A percentile compares a stretch with the other conserved stretches of the same genome.
Conservation (phyloP, 2,888 invertebrate species). For the Pogonocherus hispidulus region DNA sequence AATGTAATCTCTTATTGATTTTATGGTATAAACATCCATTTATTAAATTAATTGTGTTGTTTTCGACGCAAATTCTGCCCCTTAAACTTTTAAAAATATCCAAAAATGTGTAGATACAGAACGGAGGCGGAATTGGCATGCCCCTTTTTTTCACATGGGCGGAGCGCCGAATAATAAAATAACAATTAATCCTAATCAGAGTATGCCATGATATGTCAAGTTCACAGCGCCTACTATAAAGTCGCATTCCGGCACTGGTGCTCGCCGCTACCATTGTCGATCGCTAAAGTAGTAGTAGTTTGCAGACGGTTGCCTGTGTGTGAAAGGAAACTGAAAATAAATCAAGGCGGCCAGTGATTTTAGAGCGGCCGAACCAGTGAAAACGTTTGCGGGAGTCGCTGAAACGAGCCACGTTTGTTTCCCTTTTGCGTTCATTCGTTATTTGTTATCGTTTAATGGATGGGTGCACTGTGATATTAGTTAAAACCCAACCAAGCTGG, state of each 20-base stretch:
- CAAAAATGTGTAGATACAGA: too few relatives aligned
- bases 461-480: not conserved
- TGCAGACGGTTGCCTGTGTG: constrained; percentile 28
- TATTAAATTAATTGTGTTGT: too few relatives aligned
- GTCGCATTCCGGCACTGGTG: constrained; percentile 7
- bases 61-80: too few relatives aligned
- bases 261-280: constrained; percentile 13
- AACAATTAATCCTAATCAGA: constrained; percentile 23
- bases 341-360: constrained; percentile 39
- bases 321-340: constrained; percentile 40
- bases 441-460: constrained; percentile 5
- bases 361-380: constrained; percentile 25
- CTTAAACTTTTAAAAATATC: too few relatives aligned
- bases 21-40: too few relatives aligned
- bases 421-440: constrained; percentile 2
- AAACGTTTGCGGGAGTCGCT: constrained; percentile 21
- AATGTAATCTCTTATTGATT: too few relatives aligned
- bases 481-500: not conserved
- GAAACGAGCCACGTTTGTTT: not conserved
- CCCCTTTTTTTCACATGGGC: not conserved
- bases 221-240: constrained; percentile 29
- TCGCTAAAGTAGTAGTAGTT: constrained; percentile 13
- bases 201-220: constrained; percentile 22
- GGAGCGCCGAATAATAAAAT: not conserved
- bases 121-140: too few relatives aligned